Evolutionary conservation across 2,113 vertebrate genomes (phyloP).

Genomic region (Smithornis capensis): DNA sequence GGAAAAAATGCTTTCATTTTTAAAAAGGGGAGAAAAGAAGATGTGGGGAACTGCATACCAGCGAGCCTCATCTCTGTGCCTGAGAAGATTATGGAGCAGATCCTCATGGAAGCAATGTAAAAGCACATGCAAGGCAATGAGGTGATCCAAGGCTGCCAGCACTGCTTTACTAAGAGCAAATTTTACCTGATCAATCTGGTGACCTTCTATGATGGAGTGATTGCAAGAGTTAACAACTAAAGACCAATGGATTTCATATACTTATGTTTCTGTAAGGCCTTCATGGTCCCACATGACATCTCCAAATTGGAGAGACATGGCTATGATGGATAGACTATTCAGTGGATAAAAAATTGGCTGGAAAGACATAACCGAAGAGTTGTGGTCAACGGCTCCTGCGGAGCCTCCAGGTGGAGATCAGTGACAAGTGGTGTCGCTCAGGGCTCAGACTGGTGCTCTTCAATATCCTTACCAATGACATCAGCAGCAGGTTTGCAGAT

Average conservation of each 20-base stretch:
- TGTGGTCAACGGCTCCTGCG: neutral
- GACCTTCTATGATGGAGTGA: neutral
- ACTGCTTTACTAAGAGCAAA: neutral
- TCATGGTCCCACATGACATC: neutral
- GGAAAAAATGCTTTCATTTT: neutral
- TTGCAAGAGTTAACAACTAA: neutral
- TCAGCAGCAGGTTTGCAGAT: neutral
- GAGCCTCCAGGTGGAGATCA: neutral
- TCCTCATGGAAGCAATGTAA: neutral
- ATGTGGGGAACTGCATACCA: neutral
- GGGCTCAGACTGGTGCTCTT: neutral
- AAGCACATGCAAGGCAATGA: neutral
- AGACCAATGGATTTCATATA: neutral
- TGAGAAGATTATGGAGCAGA: neutral
- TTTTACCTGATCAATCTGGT: neutral
- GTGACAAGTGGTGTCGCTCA: neutral
- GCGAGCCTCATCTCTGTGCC: neutral
- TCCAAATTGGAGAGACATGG: neutral
- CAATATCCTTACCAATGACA: rapidly evolving
- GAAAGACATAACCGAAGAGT: neutral
- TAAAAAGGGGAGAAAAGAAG: neutral
- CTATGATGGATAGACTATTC: neutral
- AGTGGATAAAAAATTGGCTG: neutral
- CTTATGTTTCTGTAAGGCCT: neutral
- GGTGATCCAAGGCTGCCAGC: neutral